Percentiles rank a stretch among this genome's conserved stretches.
phyloP scores from a whole-genome alignment of 2,113 vertebrate species.

The Beaufortia kweichowensis region DNA sequence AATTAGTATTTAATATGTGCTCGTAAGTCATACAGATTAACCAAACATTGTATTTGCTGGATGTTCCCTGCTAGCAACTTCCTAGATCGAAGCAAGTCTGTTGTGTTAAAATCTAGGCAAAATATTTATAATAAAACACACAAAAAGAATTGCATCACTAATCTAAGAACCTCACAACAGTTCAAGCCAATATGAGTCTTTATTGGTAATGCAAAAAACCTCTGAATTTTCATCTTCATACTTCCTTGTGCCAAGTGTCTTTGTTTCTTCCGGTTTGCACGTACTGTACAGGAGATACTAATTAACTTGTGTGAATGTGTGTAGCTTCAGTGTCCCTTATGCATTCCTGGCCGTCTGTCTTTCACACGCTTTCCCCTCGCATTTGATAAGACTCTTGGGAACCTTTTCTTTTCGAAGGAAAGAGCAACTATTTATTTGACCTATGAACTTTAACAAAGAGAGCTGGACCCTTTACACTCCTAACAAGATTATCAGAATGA shows the following conservation, averaged over 20 bases:
- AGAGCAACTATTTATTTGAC: constrained; percentile 61
- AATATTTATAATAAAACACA: too few species aligned
- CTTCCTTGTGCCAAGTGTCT: neutral
- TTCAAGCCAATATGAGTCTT: too few species aligned
- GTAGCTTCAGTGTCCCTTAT: neutral
- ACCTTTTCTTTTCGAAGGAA: constrained; percentile 55
- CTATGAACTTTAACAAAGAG: constrained; percentile 54
- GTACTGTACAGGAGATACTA: neutral
- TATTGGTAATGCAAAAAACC: too few species aligned
- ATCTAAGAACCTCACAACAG: too few species aligned
- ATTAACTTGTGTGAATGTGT: constrained; percentile 6
- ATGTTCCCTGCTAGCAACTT: neutral
- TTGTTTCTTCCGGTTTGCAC: neutral
- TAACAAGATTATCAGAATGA: constrained; percentile 65
- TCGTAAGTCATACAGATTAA: neutral
- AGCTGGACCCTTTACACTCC: constrained; percentile 50
- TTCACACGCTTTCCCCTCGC: constrained; percentile 31
- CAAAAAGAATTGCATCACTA: too few species aligned
- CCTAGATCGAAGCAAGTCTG: too few species aligned
- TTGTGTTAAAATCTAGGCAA: too few species aligned
- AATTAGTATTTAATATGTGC: constrained; percentile 12
- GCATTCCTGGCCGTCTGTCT: neutral
- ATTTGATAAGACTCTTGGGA: constrained; percentile 46
- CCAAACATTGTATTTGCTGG: neutral
- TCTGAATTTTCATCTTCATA: neutral